phyloP scores from a whole-genome alignment of 2,797 vertebrate genomes.

The Dromococcyx pavoninus region DNA sequence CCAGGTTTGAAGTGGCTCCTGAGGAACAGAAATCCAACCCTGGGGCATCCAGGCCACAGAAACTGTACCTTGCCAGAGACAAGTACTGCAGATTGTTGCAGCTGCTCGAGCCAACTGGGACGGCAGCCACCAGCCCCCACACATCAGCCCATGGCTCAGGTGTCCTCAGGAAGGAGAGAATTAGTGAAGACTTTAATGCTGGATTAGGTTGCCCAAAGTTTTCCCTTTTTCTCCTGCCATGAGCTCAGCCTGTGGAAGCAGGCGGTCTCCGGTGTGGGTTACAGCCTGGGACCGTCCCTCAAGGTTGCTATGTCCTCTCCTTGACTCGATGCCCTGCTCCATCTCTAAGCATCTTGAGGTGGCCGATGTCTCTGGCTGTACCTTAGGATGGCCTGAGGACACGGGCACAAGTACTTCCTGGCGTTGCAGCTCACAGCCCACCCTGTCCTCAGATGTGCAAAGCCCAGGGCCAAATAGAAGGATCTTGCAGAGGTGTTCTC shows the following conservation, averaged over 20 bases:
- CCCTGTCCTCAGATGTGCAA: background rate
- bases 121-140: background rate
- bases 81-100: background rate
- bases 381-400: fast-evolving
- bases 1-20: background rate
- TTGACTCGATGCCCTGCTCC: background rate
- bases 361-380: background rate
- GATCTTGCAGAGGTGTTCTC: background rate
- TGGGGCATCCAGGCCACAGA: background rate
- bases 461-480: background rate
- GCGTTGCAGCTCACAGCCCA: fast-evolving
- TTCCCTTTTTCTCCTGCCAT: background rate
- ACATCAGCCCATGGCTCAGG: background rate
- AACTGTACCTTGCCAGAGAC: background rate
- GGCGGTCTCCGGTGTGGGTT: background rate
- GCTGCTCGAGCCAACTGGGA: constrained; percentile 53
- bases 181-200: constrained; percentile 33
- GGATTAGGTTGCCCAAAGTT: constrained; percentile 37
- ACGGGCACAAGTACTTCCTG: background rate
- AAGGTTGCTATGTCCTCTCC: background rate
- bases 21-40: background rate
- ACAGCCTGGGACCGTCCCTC: background rate
- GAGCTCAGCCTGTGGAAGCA: background rate
- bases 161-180: constrained; percentile 67
- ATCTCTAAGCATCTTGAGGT: background rate